Percentiles rank a stretch among this genome's conserved stretches.
Conservation (phyloP, 2,113 vertebrate genomes). For the Microcebus jonahi region DNA sequence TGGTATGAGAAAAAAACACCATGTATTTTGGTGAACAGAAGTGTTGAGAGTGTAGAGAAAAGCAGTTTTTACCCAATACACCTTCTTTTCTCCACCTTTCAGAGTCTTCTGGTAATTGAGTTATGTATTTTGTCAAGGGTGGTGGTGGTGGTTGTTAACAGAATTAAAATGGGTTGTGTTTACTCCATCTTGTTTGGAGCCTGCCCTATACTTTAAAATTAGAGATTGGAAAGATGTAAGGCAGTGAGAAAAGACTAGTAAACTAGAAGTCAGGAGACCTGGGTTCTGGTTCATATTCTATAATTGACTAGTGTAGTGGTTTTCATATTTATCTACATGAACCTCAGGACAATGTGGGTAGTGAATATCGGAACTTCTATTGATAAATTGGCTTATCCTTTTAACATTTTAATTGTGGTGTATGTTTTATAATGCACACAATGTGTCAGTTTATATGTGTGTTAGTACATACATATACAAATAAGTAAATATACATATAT, state of each 20-base stretch:
- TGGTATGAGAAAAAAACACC: neutral
- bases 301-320: neutral
- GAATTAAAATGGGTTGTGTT: neutral
- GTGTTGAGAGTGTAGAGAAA: neutral
- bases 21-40: neutral
- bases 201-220: neutral
- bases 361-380: neutral
- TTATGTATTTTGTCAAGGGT: neutral
- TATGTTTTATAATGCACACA: neutral
- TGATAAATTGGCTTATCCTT: neutral
- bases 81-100: neutral
- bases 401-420: neutral
- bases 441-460: neutral
- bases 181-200: neutral
- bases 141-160: neutral
- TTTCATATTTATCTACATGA: neutral
- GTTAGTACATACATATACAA: neutral
- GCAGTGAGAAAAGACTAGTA: neutral
- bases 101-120: neutral
- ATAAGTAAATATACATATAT: neutral
- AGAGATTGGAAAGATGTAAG: neutral
- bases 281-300: neutral
- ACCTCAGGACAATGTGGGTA: neutral
- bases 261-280: neutral
- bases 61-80: neutral